These are phyloP conservation scores for Catostylus mosaicus DNA, from an alignment of 30 jellyfish, hydroid and myxozoan genomes.

Conservation along the genomic window DNA sequence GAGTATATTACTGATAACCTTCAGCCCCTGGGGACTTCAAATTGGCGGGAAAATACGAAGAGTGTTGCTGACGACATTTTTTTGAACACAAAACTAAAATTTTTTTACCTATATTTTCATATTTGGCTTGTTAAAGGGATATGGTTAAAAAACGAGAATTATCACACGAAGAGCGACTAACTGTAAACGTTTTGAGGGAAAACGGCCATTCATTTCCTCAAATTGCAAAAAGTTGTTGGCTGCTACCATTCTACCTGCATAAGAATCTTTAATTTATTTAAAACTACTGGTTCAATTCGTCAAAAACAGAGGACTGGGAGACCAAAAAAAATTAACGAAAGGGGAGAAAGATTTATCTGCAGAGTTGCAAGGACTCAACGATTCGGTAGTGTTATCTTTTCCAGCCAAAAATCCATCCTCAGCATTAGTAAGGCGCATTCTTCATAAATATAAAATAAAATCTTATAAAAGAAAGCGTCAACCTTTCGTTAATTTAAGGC, in stretches of 20 bases:
- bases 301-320: conserved; percentile 19
- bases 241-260: conserved; percentile 16
- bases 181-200: conserved; percentile 12
- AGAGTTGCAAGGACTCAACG: neutral
- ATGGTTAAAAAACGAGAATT: no score
- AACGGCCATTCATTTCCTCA: conserved; percentile 7
- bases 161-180: conserved; percentile 13
- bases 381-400: neutral
- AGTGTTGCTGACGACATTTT: no score
- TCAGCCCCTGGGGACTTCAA: no score
- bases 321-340: conserved; percentile 8
- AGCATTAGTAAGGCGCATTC: neutral
- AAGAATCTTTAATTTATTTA: neutral
- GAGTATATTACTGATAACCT: no score
- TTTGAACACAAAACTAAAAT: no score
- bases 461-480: neutral
- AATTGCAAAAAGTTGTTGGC: neutral
- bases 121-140: no score
- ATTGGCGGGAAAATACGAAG: no score
- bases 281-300: conserved; percentile 1
- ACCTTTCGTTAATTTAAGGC: no score
- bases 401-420: neutral
- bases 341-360: neutral
- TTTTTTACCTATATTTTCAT: neutral
- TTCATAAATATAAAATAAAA: no score